Percentiles rank a stretch among this genome's conserved stretches.
Evolutionary conservation across 2,113 vertebrate genomes (phyloP).

Genomic region (Pimephales promelas): DNA sequence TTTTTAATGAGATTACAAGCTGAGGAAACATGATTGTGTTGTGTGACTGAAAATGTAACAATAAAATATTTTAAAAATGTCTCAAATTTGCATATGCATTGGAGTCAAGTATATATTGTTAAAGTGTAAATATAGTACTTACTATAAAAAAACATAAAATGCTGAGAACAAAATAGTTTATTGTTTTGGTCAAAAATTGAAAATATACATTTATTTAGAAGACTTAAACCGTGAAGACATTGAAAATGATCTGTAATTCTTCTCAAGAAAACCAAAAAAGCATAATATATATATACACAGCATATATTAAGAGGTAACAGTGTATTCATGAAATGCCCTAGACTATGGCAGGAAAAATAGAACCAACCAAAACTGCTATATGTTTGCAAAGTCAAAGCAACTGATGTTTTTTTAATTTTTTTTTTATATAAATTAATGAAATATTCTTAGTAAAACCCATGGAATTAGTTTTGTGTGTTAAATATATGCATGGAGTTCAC

Average conservation of each 20-base stretch:
- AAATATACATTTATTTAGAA: constrained; percentile 55
- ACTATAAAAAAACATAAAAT: neutral
- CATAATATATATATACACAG: neutral
- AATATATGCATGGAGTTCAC: neutral
- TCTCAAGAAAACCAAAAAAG: neutral
- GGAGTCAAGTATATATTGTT: neutral
- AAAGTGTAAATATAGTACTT: no score
- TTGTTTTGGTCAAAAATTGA: constrained; percentile 58
- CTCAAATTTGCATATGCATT: no score
- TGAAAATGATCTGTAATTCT: neutral
- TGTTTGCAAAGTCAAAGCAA: neutral
- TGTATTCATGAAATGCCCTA: neutral
- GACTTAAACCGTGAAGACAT: neutral
- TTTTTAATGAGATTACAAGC: neutral
- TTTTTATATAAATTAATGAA: neutral
- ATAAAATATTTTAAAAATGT: neutral
- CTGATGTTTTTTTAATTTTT: neutral
- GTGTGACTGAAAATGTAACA: neutral
- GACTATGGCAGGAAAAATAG: neutral
- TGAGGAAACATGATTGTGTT: neutral
- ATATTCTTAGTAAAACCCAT: neutral
- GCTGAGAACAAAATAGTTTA: constrained; percentile 38
- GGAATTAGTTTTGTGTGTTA: neutral
- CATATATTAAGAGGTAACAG: neutral
- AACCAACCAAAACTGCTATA: neutral